phyloP scores from a whole-genome alignment of 2,888 invertebrate genomes.

The Odontomyia ornata region DNA sequence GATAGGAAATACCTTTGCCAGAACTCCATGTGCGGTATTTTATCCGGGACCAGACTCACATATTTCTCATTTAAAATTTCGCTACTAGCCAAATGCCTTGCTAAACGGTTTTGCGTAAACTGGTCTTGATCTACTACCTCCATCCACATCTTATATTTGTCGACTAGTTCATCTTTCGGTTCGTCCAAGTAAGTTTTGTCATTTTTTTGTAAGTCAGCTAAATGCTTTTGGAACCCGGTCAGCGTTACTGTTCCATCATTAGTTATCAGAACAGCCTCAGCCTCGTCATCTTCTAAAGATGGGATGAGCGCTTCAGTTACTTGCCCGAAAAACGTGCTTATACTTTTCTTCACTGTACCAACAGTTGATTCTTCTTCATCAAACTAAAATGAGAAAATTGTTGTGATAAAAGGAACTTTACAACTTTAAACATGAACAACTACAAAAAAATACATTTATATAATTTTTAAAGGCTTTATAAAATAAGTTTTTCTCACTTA shows the following conservation, averaged over 20 bases:
- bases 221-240: conserved; percentile 70
- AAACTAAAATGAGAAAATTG: conserved; percentile 65
- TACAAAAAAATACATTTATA: too few species aligned
- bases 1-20: conserved; percentile 73
- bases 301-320: conserved; percentile 76
- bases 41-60: conserved; percentile 72
- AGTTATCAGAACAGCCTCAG: conserved; percentile 73
- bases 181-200: conserved; percentile 78
- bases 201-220: conserved; percentile 76
- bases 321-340: conserved; percentile 76
- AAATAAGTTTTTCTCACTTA: too few species aligned
- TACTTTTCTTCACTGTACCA: conserved; percentile 74
- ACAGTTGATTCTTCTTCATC: conserved; percentile 78
- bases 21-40: conserved; percentile 77
- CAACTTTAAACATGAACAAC: too few species aligned
- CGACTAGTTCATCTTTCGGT: conserved; percentile 67
- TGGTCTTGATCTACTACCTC: conserved; percentile 66
- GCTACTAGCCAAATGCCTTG: conserved; percentile 70
- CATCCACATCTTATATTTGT: conserved; percentile 70
- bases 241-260: conserved; percentile 75
- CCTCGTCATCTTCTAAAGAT: conserved; percentile 74
- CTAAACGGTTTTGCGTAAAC: conserved; percentile 69
- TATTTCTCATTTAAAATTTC: conserved; percentile 64
- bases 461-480: too few species aligned
- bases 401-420: too few species aligned